Conservation (phyloP, 2,797 vertebrate species). For the Phalanger gymnotis region DNA sequence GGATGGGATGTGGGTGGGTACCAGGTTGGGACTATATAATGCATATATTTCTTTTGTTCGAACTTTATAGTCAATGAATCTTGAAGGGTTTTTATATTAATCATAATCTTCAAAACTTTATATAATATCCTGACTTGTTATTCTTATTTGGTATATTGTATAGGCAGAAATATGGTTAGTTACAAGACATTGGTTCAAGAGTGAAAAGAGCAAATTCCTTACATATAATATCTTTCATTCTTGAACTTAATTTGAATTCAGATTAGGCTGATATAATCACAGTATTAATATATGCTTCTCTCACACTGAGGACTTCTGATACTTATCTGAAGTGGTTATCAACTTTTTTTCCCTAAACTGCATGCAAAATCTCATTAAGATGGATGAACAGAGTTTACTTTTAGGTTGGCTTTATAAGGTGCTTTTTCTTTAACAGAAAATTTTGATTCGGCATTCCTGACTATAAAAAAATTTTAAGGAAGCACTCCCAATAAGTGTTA, state of each 20-base stretch:
- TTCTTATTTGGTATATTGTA: not conserved
- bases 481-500: not conserved
- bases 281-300: constrained; percentile 1
- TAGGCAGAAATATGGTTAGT: constrained; percentile 8
- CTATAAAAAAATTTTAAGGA: not conserved
- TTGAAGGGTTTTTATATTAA: constrained; percentile 8
- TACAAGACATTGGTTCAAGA: constrained; percentile 23
- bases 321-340: not conserved
- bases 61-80: constrained; percentile 4
- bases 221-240: constrained; percentile 15
- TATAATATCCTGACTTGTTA: constrained; percentile 38
- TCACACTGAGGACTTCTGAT: not conserved
- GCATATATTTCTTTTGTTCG: not conserved
- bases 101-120: constrained; percentile 23
- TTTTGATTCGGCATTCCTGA: not conserved
- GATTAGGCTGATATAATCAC: constrained; percentile 9
- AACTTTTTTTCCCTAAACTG: not conserved
- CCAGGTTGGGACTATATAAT: not conserved
- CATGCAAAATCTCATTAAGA: not conserved
- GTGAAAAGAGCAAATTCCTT: constrained; percentile 25
- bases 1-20: not conserved
- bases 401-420: not conserved
- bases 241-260: constrained; percentile 29
- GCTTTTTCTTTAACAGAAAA: not conserved
- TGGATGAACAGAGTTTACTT: not conserved